Evolutionary conservation across 2,797 vertebrate species (phyloP).

Genomic region (Liasis olivaceus): DNA sequence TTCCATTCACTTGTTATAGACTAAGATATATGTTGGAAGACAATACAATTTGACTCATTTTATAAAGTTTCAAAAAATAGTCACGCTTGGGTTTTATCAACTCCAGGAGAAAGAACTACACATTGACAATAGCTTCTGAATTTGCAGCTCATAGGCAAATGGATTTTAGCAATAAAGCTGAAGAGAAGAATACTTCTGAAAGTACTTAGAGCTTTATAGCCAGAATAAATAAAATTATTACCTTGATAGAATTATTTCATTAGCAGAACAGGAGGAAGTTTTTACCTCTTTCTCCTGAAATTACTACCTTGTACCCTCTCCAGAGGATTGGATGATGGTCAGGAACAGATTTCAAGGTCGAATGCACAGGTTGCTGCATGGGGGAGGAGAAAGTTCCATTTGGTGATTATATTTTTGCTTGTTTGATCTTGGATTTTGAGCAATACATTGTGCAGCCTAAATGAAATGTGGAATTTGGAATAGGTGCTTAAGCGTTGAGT

Average conservation of each 20-base stretch:
- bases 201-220: neutral
- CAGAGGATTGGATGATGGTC: neutral
- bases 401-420: neutral
- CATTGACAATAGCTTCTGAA: neutral
- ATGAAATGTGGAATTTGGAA: neutral
- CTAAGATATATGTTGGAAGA: neutral
- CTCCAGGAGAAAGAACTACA: neutral
- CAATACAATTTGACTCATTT: neutral
- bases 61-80: neutral
- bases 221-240: neutral
- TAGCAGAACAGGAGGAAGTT: neutral
- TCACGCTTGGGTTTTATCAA: neutral
- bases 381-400: neutral
- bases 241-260: neutral
- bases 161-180: neutral
- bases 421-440: neutral
- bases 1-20: neutral
- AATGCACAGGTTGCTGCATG: neutral
- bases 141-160: neutral
- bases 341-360: neutral
- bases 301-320: neutral
- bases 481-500: neutral
- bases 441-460: neutral
- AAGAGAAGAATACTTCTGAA: neutral
- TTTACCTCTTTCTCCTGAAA: neutral